Percentiles rank a stretch among this genome's conserved stretches.
phyloP scores from a whole-genome alignment of 1,140 invertebrate genomes.

The Procambarus clarkii region DNA sequence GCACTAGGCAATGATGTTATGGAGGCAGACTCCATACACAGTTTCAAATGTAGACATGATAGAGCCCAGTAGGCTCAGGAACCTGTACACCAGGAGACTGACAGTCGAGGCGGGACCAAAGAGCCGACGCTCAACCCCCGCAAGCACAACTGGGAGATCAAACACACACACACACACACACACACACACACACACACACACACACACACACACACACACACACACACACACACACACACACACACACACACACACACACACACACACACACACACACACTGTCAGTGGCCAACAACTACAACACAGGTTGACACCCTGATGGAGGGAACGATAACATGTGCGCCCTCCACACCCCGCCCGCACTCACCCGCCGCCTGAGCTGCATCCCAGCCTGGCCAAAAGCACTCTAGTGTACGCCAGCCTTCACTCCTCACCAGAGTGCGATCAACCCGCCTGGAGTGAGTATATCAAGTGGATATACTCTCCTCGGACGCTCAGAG shows the following conservation, averaged over 20 bases:
- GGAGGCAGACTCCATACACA: too few species aligned
- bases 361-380: background rate
- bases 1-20: too few species aligned
- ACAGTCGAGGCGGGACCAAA: background rate
- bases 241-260: background rate
- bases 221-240: background rate
- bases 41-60: too few species aligned
- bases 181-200: background rate
- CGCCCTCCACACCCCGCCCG: background rate
- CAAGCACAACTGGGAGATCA: too few species aligned
- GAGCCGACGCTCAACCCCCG: background rate
- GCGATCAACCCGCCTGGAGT: background rate
- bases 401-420: too few species aligned
- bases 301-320: constrained; percentile 11
- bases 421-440: too few species aligned
- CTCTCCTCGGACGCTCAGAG: background rate
- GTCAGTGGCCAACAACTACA: background rate
- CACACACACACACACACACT: background rate
- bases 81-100: too few species aligned
- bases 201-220: background rate
- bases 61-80: too few species aligned
- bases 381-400: background rate
- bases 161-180: background rate
- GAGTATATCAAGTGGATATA: background rate
- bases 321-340: background rate